Conservation (phyloP, 1,140 invertebrate genomes). For the Drosophila sulfurigaster region DNA sequence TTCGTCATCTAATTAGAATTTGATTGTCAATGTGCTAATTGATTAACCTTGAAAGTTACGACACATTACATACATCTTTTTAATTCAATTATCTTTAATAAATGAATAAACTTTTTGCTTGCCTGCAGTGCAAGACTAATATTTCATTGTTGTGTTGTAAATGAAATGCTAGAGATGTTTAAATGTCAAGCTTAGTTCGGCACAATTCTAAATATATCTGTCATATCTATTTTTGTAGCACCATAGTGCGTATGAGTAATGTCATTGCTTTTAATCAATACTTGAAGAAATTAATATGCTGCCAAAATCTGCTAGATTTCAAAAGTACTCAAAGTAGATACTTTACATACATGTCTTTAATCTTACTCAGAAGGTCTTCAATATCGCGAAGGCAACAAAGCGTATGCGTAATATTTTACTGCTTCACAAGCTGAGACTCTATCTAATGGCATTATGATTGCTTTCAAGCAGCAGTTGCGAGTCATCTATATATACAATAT, state of each 20-base stretch:
- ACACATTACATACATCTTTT: no score
- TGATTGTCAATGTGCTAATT: neutral
- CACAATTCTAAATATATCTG: neutral
- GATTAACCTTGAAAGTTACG: no score
- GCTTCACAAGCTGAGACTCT: neutral
- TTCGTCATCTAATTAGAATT: neutral
- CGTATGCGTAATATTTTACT: slow-evolving; percentile 23
- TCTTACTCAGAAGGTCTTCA: no score
- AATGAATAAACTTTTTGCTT: no score
- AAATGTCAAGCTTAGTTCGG: no score
- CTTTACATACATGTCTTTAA: no score
- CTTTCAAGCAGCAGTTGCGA: slow-evolving; percentile 7
- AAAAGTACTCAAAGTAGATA: no score
- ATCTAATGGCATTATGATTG: neutral
- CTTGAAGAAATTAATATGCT: neutral
- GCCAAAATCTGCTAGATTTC: neutral
- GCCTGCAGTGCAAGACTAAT: no score
- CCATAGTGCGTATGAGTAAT: slow-evolving; percentile 6
- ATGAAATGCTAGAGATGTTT: no score
- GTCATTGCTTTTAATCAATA: slow-evolving; percentile 1
- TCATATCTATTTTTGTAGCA: neutral
- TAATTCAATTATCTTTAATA: no score
- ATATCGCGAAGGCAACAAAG: neutral
- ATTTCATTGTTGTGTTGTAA: no score
- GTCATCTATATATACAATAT: slow-evolving; percentile 2